A percentile compares a stretch with the other conserved stretches of the same genome.
Evolutionary conservation across 2,797 vertebrate genomes (phyloP).

Genomic region (Chromis chromis): DNA sequence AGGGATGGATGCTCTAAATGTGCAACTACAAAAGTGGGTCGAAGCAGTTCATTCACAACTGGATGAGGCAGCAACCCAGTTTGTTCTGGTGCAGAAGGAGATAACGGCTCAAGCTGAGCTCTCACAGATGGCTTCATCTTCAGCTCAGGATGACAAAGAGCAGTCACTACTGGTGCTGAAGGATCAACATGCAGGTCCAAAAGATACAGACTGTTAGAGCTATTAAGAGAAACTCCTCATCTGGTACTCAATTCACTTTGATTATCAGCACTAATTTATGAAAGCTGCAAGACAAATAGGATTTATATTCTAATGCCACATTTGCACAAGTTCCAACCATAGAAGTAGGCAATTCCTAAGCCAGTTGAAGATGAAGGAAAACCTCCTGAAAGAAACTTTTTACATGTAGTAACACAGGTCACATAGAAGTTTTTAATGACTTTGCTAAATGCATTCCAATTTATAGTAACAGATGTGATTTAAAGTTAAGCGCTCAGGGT

Average conservation of each 20-base stretch:
- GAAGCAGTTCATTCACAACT: constrained; percentile 78
- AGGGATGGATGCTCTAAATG: constrained; percentile 72
- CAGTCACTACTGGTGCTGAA: constrained; percentile 44
- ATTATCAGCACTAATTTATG: constrained; percentile 39
- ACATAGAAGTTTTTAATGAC: constrained; percentile 17
- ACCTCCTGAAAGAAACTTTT: constrained; percentile 16
- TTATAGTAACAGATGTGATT: constrained; percentile 22
- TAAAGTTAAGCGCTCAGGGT: constrained; percentile 53
- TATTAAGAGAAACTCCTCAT: constrained; percentile 26
- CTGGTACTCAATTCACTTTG: constrained; percentile 36
- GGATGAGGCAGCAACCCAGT: constrained; percentile 71
- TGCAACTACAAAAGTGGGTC: constrained; percentile 83
- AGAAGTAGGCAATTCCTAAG: constrained; percentile 12
- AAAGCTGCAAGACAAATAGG: constrained; percentile 25
- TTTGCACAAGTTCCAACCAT: constrained; percentile 48
- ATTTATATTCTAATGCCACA: constrained; percentile 26
- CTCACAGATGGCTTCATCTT: constrained; percentile 15
- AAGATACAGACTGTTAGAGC: constrained; percentile 68
- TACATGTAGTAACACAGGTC: background rate
- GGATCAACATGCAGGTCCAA: constrained; percentile 37
- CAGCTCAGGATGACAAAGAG: constrained; percentile 35
- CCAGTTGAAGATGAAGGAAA: constrained; percentile 55
- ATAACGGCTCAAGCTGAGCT: constrained; percentile 49
- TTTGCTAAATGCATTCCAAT: constrained; percentile 37
- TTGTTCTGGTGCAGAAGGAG: constrained; percentile 67